phyloP scores from a whole-genome alignment of 2,113 vertebrate genomes.

The Aythya baeri region DNA sequence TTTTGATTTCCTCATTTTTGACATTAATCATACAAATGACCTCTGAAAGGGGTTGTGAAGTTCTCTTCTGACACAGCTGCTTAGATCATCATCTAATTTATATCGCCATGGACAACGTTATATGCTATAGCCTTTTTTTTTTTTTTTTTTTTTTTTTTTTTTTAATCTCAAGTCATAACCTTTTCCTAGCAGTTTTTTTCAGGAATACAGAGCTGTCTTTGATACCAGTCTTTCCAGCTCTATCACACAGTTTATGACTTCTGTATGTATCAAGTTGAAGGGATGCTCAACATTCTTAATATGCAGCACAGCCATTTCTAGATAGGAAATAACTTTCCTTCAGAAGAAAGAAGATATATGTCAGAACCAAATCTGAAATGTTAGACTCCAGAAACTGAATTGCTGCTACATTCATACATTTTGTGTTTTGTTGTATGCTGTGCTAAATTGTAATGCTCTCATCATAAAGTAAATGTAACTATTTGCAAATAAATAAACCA shows the following conservation, averaged over 20 bases:
- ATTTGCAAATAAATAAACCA: neutral
- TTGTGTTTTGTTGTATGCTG: neutral
- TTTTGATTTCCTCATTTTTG: neutral
- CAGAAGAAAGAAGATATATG: neutral
- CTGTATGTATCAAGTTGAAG: neutral
- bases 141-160: neutral
- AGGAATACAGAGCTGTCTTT: neutral
- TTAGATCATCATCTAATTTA: neutral
- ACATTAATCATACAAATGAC: neutral
- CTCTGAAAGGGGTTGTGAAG: neutral
- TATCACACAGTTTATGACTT: neutral
- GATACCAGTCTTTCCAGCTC: neutral
- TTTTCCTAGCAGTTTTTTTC: neutral
- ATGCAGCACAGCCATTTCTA: neutral
- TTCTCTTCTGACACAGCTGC: neutral
- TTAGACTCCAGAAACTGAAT: neutral
- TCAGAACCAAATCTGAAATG: neutral
- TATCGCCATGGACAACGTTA: neutral
- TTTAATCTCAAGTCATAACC: neutral
- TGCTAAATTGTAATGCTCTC: neutral
- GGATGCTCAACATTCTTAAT: neutral
- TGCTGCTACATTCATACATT: neutral
- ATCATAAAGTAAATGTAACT: neutral
- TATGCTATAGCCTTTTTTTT: neutral
- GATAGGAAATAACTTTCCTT: neutral